Base-by-base conservation (phyloP, 1,140 invertebrate genomes). In the Pseudomyrmex concolor region DNA sequence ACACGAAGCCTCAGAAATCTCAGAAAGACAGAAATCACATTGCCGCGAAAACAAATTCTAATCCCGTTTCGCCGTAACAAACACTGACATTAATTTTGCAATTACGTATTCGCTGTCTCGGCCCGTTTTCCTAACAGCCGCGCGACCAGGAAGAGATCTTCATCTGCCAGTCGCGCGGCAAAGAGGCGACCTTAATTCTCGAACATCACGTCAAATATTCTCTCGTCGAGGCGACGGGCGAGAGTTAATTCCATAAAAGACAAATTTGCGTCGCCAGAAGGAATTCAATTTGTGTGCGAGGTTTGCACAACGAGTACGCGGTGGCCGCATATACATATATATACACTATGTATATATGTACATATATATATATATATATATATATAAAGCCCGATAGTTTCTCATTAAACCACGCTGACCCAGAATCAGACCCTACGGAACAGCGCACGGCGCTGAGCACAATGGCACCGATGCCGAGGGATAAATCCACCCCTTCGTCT, bases 331-430 rank as follows among this genome's bases (percentile, higher is more conserved):
- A 80, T 73, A 25, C 2, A 86, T 73, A 73, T 60, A 34, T 73
- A 73, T 60, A 34, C 5, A 7, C 34, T 34, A 34, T 5, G 34
- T 34, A 34, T 34, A 34, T 34, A 34, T 0, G 5, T 34, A 34
- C 5, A 34, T 34, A 34, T 34, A 7, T 34, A 34, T 34, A 4
- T 34, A 34, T 34, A 34, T 34, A 34, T 34, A 34, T 34, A 34
- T 7, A 34, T 34, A 34, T 7, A 34, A 72, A 66, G 48, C 17
- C 80, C 60, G 60, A 76, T 88, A 70, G 84, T 88, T 89, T 85
- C 84, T 88, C 74, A 86, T 88, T 88, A 86, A 89, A 45, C 66
- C 64, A 60, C 12, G 25, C 51, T 88, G 87, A 88, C 87, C 87
- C 62, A 84, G 87, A 89, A 89, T 77, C 67, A 85, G 80, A 85